Evolutionary conservation across 2,113 vertebrate genomes (phyloP), one percentile per base, ranked within the genome.

Genomic region (Poeciliopsis turrubarensis): DNA sequence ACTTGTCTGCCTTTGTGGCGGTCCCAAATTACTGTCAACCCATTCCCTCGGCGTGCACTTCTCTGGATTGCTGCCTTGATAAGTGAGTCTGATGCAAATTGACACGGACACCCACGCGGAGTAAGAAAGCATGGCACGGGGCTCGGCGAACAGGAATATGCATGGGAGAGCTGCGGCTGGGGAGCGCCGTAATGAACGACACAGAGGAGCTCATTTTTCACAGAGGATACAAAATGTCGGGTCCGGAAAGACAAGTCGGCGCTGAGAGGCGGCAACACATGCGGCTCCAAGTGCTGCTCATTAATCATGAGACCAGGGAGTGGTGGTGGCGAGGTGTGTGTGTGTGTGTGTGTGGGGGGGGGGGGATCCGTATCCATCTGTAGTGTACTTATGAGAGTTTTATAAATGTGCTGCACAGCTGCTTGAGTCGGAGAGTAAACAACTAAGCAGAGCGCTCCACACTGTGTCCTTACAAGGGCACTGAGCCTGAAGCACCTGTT

Each of bases 151-250:
- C 27, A 77, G 77, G 80, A 90, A 87, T 86, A 84, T 89, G 86
- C 85, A 86, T 82, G 76, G 84, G 77, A 82, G 85, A 80, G 79
- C 51, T 81, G 86, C 86, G 87, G 86, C 84, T 76, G 83, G 34
- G 78, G 68, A 86, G 68, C 81, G 63, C 73, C 19, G 57, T 91
- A 90, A 93, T 90, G 83, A 91, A 92, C 74, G 70, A 90, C 80
- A 81, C 73, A 62, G 25, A 89, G 82, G 75, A 90, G 89, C 88
- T 91, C 88, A 89, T 92, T 92, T 92, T 89, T 90, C 83, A 90
- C 78, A 62, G 77, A 86, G 90, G 89, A 91, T 91, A 89, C 89
- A 89, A 91, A 89, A 89, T 91, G 90, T 92, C 87, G 84, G 82
- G 76, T 83, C 86, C 85, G 84, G 87, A 90, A 91, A 94, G 89